Evolutionary conservation across 2,113 vertebrate species (phyloP), one percentile per base, ranked within the genome.

Genomic region (Origma solitaria): DNA sequence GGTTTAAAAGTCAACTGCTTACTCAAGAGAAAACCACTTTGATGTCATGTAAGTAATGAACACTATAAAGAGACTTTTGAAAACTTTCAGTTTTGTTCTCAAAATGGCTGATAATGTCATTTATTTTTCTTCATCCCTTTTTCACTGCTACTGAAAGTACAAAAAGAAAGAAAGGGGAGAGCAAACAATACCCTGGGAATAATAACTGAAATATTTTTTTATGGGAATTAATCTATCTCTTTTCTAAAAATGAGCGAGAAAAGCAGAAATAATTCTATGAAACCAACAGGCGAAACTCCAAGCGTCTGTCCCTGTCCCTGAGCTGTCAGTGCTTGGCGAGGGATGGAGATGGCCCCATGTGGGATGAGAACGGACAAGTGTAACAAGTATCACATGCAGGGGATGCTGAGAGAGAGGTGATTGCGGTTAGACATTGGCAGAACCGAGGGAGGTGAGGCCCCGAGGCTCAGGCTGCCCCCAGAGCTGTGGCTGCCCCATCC

Each of bases 301-400:
- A 6, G 4, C 13, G 20, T 20, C 49, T 53, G 44, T 71, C 10
- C 42, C 62, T 35, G 17, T 31, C 19, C 54, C 73, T n/a, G 56
- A 15, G 86, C 69, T 5, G 11, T 78, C 87, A 71, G 86, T 19
- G 1, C 54, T 31, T 77, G 92, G 75, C 90, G 23, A 2, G 44
- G 83, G 62, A 23, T 38, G 77, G 85, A 30, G 56, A 23, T 25
- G 61, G 37, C 60, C 20, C n/a, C 53, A 0, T 1, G 13, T 25
- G 86, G 69, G 54, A 6, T 68, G 47, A 1, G 1, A 22, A 19
- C 1, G 24, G 49, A 5, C 16, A 3, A 10, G 33, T 3, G 38
- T 2, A 12, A 24, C 2, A 20, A 53, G 53, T 1, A 4, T 9
- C 2, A 4, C 1, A 4, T 2, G 1, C 8, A 7, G 2, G 51